Percentiles rank a stretch among this genome's conserved stretches.
Evolutionary conservation across 2,113 vertebrate genomes (phyloP).

Genomic region (western clawed frog (Xenopus tropicalis)): DNA sequence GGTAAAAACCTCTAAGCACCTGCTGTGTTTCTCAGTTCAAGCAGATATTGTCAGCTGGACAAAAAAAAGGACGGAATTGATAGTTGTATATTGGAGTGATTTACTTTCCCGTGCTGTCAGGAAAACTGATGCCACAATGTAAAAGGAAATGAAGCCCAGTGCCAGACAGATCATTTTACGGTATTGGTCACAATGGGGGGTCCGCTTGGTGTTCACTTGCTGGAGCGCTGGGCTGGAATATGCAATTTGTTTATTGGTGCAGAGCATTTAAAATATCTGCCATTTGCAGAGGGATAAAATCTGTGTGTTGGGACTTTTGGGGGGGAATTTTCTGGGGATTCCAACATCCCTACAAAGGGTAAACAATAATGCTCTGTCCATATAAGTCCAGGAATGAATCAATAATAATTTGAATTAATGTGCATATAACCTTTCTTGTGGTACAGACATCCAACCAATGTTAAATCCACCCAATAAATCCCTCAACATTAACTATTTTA

Average conservation of each 20-base stretch:
- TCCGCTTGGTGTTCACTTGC: background rate
- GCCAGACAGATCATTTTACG: slow-evolving; percentile 3
- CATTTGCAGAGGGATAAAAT: too few relatives aligned
- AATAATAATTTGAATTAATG: too few relatives aligned
- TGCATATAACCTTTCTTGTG: too few relatives aligned
- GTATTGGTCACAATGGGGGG: slow-evolving; percentile 31
- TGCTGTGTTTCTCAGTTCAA: background rate
- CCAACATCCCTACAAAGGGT: too few relatives aligned
- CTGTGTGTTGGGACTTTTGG: too few relatives aligned
- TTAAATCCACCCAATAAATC: too few relatives aligned
- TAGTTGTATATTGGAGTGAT: slow-evolving; percentile 19
- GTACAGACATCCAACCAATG: too few relatives aligned
- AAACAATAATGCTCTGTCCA: too few relatives aligned
- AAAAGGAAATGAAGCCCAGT: slow-evolving; percentile 3
- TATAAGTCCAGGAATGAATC: too few relatives aligned
- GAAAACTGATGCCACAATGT: slow-evolving; percentile 6
- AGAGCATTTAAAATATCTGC: too few relatives aligned
- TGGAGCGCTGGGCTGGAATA: background rate
- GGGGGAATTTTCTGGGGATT: too few relatives aligned
- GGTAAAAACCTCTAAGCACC: background rate
- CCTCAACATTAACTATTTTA: too few relatives aligned
- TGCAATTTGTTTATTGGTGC: background rate
- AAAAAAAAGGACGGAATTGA: background rate
- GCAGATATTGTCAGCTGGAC: slow-evolving; percentile 7
- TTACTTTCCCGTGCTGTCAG: slow-evolving; percentile 1